phyloP scores from a whole-genome alignment of 2,797 vertebrate species.

The Bovichtus variegatus region DNA sequence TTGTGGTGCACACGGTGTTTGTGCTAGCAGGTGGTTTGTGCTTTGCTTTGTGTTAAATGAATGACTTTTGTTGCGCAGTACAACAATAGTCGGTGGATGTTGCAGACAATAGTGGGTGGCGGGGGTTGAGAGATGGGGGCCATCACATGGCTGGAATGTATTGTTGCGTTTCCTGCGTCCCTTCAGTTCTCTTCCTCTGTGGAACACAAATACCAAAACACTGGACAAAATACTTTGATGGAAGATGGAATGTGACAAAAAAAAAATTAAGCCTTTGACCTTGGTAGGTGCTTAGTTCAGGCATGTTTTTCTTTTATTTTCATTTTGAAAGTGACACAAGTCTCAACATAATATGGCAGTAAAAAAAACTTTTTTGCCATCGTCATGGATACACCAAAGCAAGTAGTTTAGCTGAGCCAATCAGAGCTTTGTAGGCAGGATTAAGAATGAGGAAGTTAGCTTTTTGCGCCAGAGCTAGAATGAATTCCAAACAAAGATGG shows the following conservation, averaged over 20 bases:
- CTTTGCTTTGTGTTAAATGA: constrained; percentile 67
- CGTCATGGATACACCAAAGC: background rate
- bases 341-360: background rate
- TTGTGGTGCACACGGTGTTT: constrained; percentile 60
- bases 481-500: background rate
- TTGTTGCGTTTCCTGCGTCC: constrained; percentile 79
- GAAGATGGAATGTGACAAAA: constrained; percentile 42
- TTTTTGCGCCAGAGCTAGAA: background rate
- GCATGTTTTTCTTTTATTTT: constrained; percentile 21
- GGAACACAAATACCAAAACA: constrained; percentile 57
- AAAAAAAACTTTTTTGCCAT: background rate
- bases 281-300: constrained; percentile 13
- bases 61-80: constrained; percentile 63
- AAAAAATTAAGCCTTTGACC: constrained; percentile 11
- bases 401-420: background rate
- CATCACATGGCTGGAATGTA: constrained; percentile 60
- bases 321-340: background rate
- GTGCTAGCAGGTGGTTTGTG: constrained; percentile 62
- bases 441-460: background rate
- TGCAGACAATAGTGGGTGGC: constrained; percentile 72
- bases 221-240: constrained; percentile 45
- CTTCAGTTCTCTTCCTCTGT: constrained; percentile 70
- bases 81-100: constrained; percentile 72
- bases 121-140: constrained; percentile 62
- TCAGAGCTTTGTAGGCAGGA: background rate